Evolutionary conservation across 2,113 vertebrate genomes (phyloP).

Genomic region (Colistium nudipinnis): DNA sequence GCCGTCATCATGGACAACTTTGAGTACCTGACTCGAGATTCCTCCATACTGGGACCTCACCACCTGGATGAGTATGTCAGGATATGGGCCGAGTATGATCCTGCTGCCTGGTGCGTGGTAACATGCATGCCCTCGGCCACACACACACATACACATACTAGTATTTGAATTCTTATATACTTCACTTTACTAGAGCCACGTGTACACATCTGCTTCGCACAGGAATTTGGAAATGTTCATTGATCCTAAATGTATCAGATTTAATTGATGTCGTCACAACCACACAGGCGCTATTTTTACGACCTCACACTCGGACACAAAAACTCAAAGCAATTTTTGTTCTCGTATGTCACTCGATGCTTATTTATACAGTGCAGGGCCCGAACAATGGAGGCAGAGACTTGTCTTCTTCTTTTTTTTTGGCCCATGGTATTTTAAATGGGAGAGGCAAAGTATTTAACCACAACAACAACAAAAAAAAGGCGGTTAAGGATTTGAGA

Average conservation of each 20-base stretch:
- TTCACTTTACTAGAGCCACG: background rate
- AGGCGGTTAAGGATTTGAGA: conserved; percentile 64
- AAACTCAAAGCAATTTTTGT: conserved; percentile 13
- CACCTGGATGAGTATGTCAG: conserved; percentile 99
- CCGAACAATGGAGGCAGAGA: background rate
- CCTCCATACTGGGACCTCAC: conserved; percentile 97
- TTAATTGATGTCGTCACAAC: background rate
- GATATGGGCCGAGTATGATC: conserved; percentile 99
- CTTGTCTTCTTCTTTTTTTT: background rate
- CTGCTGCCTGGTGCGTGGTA: conserved; percentile 96
- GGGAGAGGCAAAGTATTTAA: background rate
- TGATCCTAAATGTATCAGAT: background rate
- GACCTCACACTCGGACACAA: background rate
- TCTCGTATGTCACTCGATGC: conserved; percentile 31
- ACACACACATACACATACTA: conserved; percentile 9
- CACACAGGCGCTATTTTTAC: conserved; percentile 8
- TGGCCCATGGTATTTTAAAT: background rate
- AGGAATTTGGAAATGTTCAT: background rate
- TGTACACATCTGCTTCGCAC: background rate
- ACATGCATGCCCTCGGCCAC: conserved; percentile 19
- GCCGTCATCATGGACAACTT: conserved; percentile 99
- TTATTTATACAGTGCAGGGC: conserved; percentile 29
- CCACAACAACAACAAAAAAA: conserved; percentile 5
- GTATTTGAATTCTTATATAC: background rate
- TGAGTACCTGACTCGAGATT: conserved; percentile 97